Evolutionary conservation across 2,888 invertebrate genomes (phyloP), one percentile per base, ranked within the genome.

Genomic region (Apoda limacodes): DNA sequence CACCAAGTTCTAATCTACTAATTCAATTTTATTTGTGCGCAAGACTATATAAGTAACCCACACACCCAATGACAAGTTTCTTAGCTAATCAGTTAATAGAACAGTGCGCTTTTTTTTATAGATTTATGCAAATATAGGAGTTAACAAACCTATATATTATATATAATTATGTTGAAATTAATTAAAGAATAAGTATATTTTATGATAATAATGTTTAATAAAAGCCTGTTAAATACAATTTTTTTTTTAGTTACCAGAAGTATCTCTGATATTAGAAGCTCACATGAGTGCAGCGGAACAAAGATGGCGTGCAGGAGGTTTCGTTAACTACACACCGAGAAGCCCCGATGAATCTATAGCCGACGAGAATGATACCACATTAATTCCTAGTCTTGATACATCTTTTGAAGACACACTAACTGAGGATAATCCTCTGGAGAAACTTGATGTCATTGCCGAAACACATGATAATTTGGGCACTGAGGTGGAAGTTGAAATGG

Each of bases 211-310:
- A n/a, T n/a, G n/a, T n/a, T n/a, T n/a, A n/a, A n/a, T n/a, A n/a
- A n/a, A n/a, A n/a, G n/a, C 17, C 5, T 17, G 17, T 17, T 5
- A 17, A 7, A 17, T 17, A 17, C 7, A 17, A 22, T 12, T 25
- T 13, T 13, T 11, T 39, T 30, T 9, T 40, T 27, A 81, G 80
- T 43, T 80, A 1, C 70, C 76, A 3, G 76, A 72, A 50, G 76
- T 74, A 7, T 78, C 78, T 0, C 58, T 58, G 2, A 60, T 76
- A 4, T 43, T 80, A 2, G 69, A 75, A 45, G 66, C 52, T 0
- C 74, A 71, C 37, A 71, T 80, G 52, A 62, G 60, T 9, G 60
- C 54, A 9, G 65, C 68, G 0, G 74, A 71, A 35, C 61, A 64
- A 34, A 50, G 61, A 32, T 65, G 68, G 62, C 52, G 67, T 1